Conservation (phyloP, 1,140 invertebrate genomes). For the Temnothorax longispinosus region DNA sequence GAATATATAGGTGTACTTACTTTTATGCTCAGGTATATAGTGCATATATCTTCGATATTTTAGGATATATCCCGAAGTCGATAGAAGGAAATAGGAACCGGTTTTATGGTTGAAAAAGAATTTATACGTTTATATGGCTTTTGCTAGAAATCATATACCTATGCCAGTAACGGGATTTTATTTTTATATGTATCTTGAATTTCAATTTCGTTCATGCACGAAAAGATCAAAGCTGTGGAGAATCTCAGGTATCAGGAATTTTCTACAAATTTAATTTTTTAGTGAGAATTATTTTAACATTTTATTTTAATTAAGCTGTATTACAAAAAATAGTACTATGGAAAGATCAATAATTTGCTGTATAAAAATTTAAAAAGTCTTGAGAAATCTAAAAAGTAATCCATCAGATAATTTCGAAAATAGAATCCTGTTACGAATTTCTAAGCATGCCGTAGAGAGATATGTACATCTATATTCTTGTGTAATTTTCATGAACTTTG, state of each 20-base stretch:
- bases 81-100: slow-evolving; percentile 35
- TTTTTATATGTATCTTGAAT: background rate
- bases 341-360: background rate
- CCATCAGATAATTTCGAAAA: background rate
- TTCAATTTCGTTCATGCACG: background rate
- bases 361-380: background rate
- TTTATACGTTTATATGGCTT: background rate
- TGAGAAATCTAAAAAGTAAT: background rate
- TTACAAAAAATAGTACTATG: background rate
- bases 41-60: slow-evolving; percentile 57
- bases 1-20: slow-evolving; percentile 62
- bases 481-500: background rate
- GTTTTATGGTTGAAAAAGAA: background rate
- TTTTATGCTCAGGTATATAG: slow-evolving; percentile 6
- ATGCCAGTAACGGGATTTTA: background rate
- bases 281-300: background rate
- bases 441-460: background rate
- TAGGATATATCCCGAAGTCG: slow-evolving; percentile 22
- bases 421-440: background rate
- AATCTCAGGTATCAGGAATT: background rate
- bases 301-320: background rate
- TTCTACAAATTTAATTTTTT: background rate
- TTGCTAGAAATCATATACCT: background rate
- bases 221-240: background rate
- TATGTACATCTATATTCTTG: background rate